Evolutionary conservation across 92 coral and sea anemone genomes (phyloP).

Genomic region (Nematostella vectensis): DNA sequence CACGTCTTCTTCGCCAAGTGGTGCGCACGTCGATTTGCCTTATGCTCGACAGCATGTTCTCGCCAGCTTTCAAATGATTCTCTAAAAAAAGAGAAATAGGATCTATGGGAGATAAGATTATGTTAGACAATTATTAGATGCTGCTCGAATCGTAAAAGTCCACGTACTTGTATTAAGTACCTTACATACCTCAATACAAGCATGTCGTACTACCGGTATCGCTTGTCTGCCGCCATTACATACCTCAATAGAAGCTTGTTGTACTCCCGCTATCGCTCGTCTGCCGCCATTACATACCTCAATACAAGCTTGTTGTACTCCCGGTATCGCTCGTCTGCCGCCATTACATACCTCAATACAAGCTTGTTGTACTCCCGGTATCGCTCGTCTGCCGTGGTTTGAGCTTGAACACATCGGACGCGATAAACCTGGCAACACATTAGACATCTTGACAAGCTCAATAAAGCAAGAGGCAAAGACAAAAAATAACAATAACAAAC

Average conservation of each 20-base stretch:
- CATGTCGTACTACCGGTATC: too few relatives aligned
- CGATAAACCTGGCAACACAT: not conserved
- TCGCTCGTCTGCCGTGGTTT: not conserved
- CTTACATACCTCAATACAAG: too few relatives aligned
- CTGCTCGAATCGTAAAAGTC: too few relatives aligned
- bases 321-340: not conserved
- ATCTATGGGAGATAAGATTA: too few relatives aligned
- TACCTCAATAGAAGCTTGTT: too few relatives aligned
- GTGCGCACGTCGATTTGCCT: constrained; percentile 19
- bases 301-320: not conserved
- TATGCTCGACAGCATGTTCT: constrained; percentile 17
- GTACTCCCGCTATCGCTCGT: too few relatives aligned
- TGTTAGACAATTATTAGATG: too few relatives aligned
- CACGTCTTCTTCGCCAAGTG: constrained; percentile 18
- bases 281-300: not conserved
- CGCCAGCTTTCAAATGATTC: constrained; percentile 24
- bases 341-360: not conserved
- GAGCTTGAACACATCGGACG: not conserved
- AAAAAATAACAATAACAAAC: too few relatives aligned
- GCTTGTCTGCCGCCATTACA: too few relatives aligned
- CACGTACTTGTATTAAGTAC: too few relatives aligned
- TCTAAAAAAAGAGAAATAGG: constrained; percentile 14
- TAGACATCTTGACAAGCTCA: too few relatives aligned
- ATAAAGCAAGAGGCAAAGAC: too few relatives aligned
- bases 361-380: not conserved